A percentile compares a stretch with the other conserved stretches of the same genome.
Conservation (phyloP, 2,113 vertebrate genomes). For the Hirundichthys speculiger region DNA sequence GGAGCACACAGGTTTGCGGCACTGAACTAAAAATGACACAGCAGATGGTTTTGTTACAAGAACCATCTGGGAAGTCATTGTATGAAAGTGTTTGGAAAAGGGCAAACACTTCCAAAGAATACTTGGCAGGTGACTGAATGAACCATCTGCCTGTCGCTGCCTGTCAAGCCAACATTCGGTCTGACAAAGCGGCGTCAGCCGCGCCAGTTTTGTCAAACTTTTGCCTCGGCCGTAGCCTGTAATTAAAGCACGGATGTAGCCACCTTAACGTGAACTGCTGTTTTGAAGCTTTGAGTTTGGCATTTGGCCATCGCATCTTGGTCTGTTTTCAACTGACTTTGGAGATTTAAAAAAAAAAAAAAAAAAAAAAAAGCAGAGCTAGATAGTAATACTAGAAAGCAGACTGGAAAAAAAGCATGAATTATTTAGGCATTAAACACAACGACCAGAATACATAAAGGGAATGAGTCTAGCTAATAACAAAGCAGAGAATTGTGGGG, state of each 20-base stretch:
- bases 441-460: too few relatives aligned
- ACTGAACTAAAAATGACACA: conserved; percentile 14
- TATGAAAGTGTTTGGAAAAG: conserved; percentile 5
- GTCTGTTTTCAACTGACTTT: too few relatives aligned
- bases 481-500: too few relatives aligned
- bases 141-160: conserved; percentile 4
- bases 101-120: conserved; percentile 3
- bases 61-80: conserved; percentile 14
- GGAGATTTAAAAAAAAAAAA: too few relatives aligned
- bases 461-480: too few relatives aligned
- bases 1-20: background rate
- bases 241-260: background rate
- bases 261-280: background rate
- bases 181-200: background rate
- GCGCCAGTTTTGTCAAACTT: background rate
- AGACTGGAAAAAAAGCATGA: too few relatives aligned
- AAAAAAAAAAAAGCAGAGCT: too few relatives aligned
- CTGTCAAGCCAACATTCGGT: background rate
- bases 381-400: too few relatives aligned
- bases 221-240: background rate
- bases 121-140: conserved; percentile 2
- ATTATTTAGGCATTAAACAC: too few relatives aligned
- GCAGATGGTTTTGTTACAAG: conserved; percentile 12
- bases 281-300: too few relatives aligned
- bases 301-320: too few relatives aligned